Evolutionary conservation across 2,797 vertebrate species (phyloP).

Genomic region (Takifugu rubripes): DNA sequence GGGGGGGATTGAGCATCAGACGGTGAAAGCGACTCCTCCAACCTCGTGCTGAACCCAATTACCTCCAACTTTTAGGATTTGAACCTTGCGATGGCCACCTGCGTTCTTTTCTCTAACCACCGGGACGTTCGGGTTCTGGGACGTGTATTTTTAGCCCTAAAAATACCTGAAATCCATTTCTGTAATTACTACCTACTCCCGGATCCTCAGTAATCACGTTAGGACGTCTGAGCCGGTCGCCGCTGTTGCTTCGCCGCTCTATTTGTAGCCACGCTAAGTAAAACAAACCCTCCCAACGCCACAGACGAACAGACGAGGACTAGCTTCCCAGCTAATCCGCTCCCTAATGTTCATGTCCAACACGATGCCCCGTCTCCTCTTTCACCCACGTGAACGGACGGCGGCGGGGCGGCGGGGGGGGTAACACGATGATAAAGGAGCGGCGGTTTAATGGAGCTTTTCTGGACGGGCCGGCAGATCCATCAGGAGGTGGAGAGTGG

Average conservation of each 20-base stretch:
- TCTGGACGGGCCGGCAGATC: constrained; percentile 70
- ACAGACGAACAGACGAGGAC: no score
- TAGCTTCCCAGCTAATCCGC: constrained; percentile 20
- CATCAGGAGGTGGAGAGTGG: constrained; percentile 43
- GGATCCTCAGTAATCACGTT: no score
- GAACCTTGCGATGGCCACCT: constrained; percentile 24
- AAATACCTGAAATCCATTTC: background rate
- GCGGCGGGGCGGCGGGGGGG: background rate
- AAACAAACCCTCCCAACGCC: no score
- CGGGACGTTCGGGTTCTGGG: constrained; percentile 24
- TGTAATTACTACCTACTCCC: background rate
- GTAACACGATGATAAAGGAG: constrained; percentile 68
- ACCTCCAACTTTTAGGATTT: constrained; percentile 49
- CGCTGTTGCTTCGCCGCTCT: no score
- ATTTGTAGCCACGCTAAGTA: no score
- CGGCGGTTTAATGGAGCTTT: constrained; percentile 74
- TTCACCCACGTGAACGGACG: constrained; percentile 13
- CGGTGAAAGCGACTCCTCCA: constrained; percentile 37
- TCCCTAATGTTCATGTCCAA: constrained; percentile 18
- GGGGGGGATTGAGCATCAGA: constrained; percentile 39
- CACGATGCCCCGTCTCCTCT: constrained; percentile 7
- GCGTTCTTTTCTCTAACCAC: constrained; percentile 3
- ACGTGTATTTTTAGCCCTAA: constrained; percentile 22
- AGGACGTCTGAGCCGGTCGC: no score
- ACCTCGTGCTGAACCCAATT: constrained; percentile 56